Conservation (phyloP, 2,888 invertebrate species). For the Stenurella melanura region DNA sequence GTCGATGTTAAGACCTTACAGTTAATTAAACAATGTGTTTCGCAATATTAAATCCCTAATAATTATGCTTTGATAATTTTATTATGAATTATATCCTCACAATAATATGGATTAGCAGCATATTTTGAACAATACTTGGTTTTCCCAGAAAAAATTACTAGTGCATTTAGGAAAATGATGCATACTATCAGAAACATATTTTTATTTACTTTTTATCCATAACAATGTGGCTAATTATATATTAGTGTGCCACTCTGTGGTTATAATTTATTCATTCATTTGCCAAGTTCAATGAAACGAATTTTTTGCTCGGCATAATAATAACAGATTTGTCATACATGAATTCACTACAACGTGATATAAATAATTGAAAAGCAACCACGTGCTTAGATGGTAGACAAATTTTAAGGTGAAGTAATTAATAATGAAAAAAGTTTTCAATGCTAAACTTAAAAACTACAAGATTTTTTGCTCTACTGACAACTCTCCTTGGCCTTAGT, state of each 20-base stretch:
- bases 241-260: conserved; percentile 18
- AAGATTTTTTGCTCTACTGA: too few relatives aligned
- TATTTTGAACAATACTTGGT: too few relatives aligned
- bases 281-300: conserved; percentile 11
- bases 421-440: not conserved
- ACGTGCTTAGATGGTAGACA: not conserved
- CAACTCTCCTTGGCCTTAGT: too few relatives aligned
- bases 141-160: too few relatives aligned
- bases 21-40: too few relatives aligned
- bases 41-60: too few relatives aligned
- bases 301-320: conserved; percentile 17
- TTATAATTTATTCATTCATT: conserved; percentile 3
- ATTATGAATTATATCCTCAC: too few relatives aligned
- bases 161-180: not conserved
- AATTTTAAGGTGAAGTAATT: not conserved
- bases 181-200: not conserved
- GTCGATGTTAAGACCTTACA: too few relatives aligned
- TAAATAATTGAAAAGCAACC: not conserved
- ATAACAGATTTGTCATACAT: conserved; percentile 17
- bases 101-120: too few relatives aligned
- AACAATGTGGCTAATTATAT: not conserved
- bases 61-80: too few relatives aligned
- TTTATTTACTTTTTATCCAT: not conserved
- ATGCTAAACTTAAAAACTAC: not conserved
- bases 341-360: not conserved